A percentile compares a stretch with the other conserved stretches of the same genome.
These are phyloP conservation scores for Anneissia japonica DNA, from an alignment of 35 echinoderm and acorn worm genomes.

Conservation along the genomic window DNA sequence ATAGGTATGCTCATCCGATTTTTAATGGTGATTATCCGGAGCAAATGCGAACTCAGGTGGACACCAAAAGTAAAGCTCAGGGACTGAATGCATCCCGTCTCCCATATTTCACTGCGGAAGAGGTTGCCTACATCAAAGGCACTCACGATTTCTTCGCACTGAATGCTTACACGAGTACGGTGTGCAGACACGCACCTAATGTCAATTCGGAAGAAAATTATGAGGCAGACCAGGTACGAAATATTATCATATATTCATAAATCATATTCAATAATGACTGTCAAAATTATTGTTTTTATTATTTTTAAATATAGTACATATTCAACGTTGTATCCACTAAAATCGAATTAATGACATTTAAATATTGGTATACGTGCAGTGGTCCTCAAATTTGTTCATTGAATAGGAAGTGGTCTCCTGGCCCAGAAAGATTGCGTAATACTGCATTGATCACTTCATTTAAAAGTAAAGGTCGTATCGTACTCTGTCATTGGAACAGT, in stretches of 20 bases:
- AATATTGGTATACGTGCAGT: too few relatives aligned
- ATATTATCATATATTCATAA: not conserved
- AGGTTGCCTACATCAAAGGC: slow-evolving; percentile 68
- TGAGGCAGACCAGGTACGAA: not conserved
- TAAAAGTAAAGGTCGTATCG: too few relatives aligned
- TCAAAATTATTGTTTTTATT: too few relatives aligned
- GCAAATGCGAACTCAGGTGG: slow-evolving; percentile 88
- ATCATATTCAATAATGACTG: too few relatives aligned
- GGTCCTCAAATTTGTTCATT: too few relatives aligned
- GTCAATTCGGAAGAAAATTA: slow-evolving; percentile 10
- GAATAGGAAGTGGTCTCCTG: too few relatives aligned
- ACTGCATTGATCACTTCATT: too few relatives aligned
- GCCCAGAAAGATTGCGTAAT: too few relatives aligned
- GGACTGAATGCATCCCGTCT: slow-evolving; percentile 62
- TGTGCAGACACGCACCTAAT: slow-evolving; percentile 27
- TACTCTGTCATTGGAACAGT: too few relatives aligned
- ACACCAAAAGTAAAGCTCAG: slow-evolving; percentile 80
- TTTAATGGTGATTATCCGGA: slow-evolving; percentile 96
- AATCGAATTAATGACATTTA: too few relatives aligned
- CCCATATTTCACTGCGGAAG: slow-evolving; percentile 77
- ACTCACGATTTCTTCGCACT: slow-evolving; percentile 91
- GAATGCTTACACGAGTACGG: slow-evolving; percentile 78
- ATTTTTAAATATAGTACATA: too few relatives aligned
- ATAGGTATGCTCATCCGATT: slow-evolving; percentile 91
- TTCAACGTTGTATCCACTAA: too few relatives aligned